These are phyloP conservation scores for Ostrea edulis DNA, from an alignment of 1,140 invertebrate species.

Conservation along the genomic window DNA sequence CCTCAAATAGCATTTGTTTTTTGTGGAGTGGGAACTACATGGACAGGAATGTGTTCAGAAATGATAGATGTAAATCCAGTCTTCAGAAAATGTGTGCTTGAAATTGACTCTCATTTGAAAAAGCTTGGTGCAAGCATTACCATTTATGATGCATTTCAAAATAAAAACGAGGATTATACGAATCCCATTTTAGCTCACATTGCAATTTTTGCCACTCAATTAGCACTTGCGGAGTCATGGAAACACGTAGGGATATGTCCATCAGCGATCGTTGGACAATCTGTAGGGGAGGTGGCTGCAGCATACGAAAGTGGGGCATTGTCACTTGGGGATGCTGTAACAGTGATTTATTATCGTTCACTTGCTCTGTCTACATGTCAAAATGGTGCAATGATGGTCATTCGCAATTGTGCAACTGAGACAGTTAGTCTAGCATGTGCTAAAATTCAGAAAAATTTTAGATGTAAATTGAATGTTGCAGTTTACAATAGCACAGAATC, in stretches of 20 bases:
- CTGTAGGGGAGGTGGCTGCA: constrained; percentile 62
- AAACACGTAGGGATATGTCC: constrained; percentile 51
- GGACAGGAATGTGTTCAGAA: constrained; percentile 29
- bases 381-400: constrained; percentile 59
- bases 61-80: neutral
- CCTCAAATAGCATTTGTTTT: constrained; percentile 1
- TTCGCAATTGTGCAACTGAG: constrained; percentile 41
- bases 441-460: neutral
- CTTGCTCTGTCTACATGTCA: constrained; percentile 24
- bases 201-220: constrained; percentile 59
- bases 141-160: neutral
- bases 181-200: constrained; percentile 56
- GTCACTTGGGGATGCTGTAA: constrained; percentile 54
- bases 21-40: constrained; percentile 26
- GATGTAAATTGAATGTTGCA: constrained; percentile 47
- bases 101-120: neutral
- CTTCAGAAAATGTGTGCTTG: neutral
- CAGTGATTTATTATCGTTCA: constrained; percentile 58
- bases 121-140: neutral
- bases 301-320: constrained; percentile 55
- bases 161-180: constrained; percentile 11
- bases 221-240: constrained; percentile 51
- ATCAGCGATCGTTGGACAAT: constrained; percentile 56
- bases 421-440: constrained; percentile 45
- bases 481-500: constrained; percentile 55